Evolutionary conservation across 2,113 vertebrate species (phyloP).

Genomic region (Caretta caretta): DNA sequence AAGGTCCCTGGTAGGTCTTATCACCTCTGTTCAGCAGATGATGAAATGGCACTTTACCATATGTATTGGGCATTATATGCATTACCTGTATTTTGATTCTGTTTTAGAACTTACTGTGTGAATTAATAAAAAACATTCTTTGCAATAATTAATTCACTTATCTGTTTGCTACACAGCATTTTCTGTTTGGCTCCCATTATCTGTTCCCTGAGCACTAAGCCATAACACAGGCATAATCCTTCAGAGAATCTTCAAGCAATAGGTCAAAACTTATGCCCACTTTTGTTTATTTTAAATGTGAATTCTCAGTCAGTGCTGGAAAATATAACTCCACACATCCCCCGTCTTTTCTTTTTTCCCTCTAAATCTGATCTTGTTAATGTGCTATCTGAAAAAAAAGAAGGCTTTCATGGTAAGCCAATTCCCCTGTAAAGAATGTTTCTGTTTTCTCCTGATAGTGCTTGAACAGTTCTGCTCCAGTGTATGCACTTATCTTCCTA

Average conservation of each 20-base stretch:
- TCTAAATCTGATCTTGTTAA: neutral
- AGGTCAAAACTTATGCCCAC: neutral
- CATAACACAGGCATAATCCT: neutral
- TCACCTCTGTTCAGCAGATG: slow-evolving; percentile 16
- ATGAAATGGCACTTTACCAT: slow-evolving; percentile 34
- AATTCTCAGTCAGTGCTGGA: neutral
- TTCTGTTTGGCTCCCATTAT: neutral
- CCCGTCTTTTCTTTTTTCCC: neutral
- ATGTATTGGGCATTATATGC: neutral
- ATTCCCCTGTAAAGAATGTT: neutral
- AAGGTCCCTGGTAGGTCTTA: neutral
- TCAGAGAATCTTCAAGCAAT: neutral
- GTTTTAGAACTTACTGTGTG: neutral
- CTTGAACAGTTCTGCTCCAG: neutral
- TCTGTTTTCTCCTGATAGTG: neutral
- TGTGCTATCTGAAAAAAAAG: neutral
- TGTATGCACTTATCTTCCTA: neutral
- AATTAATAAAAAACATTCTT: neutral
- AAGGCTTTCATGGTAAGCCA: neutral
- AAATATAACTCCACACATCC: neutral
- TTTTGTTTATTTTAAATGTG: neutral
- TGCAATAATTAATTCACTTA: neutral
- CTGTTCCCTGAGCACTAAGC: neutral
- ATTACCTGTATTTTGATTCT: neutral
- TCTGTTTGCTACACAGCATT: neutral